A percentile compares a stretch with the other conserved stretches of the same genome.
phyloP scores from a whole-genome alignment of 2,797 vertebrate species.

The Petrocephalus sullivani region DNA sequence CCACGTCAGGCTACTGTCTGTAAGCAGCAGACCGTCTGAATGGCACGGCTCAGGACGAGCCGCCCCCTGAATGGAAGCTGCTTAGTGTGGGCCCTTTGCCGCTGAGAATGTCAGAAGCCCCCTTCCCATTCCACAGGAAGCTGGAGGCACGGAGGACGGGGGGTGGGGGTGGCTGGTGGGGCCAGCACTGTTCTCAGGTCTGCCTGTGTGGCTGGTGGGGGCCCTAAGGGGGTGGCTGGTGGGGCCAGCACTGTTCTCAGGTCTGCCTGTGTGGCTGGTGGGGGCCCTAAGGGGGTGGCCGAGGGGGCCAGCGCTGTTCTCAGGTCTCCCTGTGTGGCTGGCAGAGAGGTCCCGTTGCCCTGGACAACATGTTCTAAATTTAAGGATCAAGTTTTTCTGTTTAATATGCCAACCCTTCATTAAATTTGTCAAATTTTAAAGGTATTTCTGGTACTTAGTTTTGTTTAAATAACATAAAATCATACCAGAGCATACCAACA shows the following conservation, averaged over 20 bases:
- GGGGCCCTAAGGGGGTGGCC: no score
- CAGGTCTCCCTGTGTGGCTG: background rate
- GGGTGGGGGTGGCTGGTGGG: no score
- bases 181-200: no score
- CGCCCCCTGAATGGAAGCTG: background rate
- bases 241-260: no score
- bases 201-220: background rate
- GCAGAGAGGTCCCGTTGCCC: background rate
- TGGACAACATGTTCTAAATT: background rate
- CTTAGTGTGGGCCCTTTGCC: background rate
- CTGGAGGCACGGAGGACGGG: background rate
- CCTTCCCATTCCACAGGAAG: background rate
- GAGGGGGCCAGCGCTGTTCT: background rate
- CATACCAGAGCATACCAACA: no score
- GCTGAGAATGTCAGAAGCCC: background rate
- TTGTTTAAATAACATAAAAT: background rate
- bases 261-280: no score
- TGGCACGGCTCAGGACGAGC: background rate
- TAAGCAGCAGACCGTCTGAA: background rate
- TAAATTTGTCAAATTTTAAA: background rate
- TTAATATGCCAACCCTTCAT: background rate
- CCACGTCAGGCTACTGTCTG: background rate
- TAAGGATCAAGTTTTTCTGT: background rate
- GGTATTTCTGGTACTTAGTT: background rate
- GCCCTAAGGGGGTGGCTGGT: no score